Evolutionary conservation across 2,113 vertebrate genomes (phyloP).

Genomic region (Lates calcarifer): DNA sequence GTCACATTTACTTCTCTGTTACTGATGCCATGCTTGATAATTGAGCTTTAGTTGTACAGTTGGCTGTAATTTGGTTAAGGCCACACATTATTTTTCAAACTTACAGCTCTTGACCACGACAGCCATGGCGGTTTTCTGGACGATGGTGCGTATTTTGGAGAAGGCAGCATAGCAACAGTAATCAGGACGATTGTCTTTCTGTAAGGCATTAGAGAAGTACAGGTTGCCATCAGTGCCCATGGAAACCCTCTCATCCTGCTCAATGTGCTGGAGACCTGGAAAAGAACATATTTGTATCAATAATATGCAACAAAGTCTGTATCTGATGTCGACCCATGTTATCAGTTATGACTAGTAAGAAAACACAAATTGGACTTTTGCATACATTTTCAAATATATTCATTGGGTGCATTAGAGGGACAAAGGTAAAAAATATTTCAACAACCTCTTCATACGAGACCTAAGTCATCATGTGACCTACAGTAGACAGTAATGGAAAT

Average conservation of each 20-base stretch:
- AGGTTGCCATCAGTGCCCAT: conserved; percentile 93
- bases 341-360: conserved; percentile 5
- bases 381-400: not conserved
- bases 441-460: not conserved
- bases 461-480: not conserved
- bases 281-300: conserved; percentile 48
- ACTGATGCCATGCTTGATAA: not conserved
- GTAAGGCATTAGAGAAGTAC: conserved; percentile 92
- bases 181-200: conserved; percentile 89
- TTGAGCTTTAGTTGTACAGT: not conserved
- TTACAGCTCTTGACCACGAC: conserved; percentile 89
- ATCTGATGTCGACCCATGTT: not conserved
- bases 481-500: conserved; percentile 33
- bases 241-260: conserved; percentile 91
- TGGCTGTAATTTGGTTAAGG: not conserved
- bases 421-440: not conserved
- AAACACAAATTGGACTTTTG: not conserved
- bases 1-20: not conserved
- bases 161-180: conserved; percentile 94
- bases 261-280: conserved; percentile 91
- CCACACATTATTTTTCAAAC: conserved; percentile 64
- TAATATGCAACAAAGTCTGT: not conserved
- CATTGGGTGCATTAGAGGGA: not conserved
- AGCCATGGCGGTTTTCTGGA: conserved; percentile 91
- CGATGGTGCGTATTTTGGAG: conserved; percentile 89